Conservation (phyloP, 2,113 vertebrate species). For the Seriola dumerili region DNA sequence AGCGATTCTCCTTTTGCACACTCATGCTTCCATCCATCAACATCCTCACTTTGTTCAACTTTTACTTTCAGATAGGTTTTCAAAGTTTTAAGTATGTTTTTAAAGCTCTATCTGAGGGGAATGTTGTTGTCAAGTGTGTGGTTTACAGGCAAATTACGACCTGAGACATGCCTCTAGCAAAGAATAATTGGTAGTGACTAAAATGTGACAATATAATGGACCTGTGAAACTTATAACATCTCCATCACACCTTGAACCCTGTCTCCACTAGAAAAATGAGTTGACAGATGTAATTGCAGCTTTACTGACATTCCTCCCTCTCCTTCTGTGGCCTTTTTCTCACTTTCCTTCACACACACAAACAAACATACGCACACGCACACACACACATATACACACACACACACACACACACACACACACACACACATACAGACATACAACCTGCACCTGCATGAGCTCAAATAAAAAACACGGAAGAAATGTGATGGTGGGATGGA, state of each 20-base stretch:
- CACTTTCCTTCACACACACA: no score
- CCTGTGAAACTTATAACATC: background rate
- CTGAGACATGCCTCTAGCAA: background rate
- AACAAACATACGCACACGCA: no score
- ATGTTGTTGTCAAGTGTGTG: background rate
- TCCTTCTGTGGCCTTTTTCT: no score
- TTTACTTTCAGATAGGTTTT: background rate
- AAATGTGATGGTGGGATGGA: background rate
- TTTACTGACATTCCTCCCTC: background rate
- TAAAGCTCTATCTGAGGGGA: background rate
- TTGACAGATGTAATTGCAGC: conserved; percentile 3
- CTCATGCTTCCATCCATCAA: background rate
- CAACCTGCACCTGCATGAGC: conserved; percentile 24
- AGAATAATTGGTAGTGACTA: background rate
- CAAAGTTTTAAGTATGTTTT: background rate
- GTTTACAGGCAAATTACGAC: background rate
- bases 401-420: background rate
- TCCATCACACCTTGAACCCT: conserved; percentile 1
- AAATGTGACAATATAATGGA: background rate
- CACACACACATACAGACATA: background rate
- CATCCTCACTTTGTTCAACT: background rate
- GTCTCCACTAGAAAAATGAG: background rate
- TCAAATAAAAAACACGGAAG: conserved; percentile 8
- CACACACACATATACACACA: background rate
- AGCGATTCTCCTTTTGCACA: background rate